Conservation (phyloP, 2,113 vertebrate species). For the Microcebus tavaratra region DNA sequence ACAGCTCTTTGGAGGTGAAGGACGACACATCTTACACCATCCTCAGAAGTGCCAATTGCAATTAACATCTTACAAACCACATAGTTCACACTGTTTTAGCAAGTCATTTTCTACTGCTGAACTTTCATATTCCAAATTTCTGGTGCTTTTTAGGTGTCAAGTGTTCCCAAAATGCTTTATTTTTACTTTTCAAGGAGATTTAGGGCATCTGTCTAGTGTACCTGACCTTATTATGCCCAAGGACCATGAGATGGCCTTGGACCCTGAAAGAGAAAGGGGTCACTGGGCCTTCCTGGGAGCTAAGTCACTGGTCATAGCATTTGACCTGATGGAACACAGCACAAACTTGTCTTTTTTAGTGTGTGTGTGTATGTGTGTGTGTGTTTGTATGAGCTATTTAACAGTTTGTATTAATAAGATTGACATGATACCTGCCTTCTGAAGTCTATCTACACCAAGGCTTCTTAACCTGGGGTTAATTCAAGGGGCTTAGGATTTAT, state of each 20-base stretch:
- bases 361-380: neutral
- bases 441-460: neutral
- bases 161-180: neutral
- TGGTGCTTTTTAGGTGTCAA: neutral
- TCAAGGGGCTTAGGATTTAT: neutral
- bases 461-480: constrained; percentile 3
- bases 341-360: neutral
- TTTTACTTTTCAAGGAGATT: constrained; percentile 50
- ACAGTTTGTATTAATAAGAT: neutral
- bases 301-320: constrained; percentile 10
- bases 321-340: neutral
- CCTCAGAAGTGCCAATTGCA: constrained; percentile 32
- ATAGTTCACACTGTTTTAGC: neutral
- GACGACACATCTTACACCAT: constrained; percentile 20
- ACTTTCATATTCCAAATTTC: neutral
- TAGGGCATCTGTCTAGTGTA: neutral
- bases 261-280: neutral
- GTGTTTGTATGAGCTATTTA: neutral
- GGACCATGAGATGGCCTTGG: neutral
- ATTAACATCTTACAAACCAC: constrained; percentile 6
- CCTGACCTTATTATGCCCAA: constrained; percentile 11
- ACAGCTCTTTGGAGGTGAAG: constrained; percentile 15
- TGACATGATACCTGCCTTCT: neutral
- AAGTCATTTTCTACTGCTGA: constrained; percentile 24
- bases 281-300: neutral